These are phyloP conservation scores for Diadromus collaris DNA, from an alignment of 2,888 invertebrate species.

Conservation along the genomic window DNA sequence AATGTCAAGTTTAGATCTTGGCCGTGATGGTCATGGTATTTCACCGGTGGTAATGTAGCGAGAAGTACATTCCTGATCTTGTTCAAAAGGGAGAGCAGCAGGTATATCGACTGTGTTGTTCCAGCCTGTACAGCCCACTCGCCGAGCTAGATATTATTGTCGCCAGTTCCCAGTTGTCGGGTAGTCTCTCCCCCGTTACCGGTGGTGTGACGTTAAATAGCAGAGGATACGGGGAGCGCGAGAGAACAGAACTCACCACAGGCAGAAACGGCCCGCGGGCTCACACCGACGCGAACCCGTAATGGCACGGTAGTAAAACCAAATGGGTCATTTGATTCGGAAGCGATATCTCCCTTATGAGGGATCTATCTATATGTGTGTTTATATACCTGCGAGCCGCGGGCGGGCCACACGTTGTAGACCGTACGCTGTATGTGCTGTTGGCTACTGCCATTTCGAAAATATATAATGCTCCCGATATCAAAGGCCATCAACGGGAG, in stretches of 20 bases:
- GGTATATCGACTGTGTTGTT: slow-evolving; percentile 37
- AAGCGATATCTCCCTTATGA: slow-evolving; percentile 79
- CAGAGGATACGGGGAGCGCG: slow-evolving; percentile 33
- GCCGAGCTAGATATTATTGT: slow-evolving; percentile 59
- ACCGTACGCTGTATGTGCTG: slow-evolving; percentile 43
- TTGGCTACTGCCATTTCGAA: slow-evolving; percentile 69
- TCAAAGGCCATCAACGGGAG: slow-evolving; percentile 69
- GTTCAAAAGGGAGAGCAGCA: slow-evolving; percentile 38
- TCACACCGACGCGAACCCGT: slow-evolving; percentile 75
- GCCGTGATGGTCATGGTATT: slow-evolving; percentile 27
- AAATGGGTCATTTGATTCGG: slow-evolving; percentile 80
- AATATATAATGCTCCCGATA: slow-evolving; percentile 76
- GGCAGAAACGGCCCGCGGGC: slow-evolving; percentile 69
- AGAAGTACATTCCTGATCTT: slow-evolving; percentile 50
- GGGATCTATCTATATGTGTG: slow-evolving; percentile 66
- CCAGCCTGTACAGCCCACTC: slow-evolving; percentile 37
- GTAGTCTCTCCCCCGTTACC: slow-evolving; percentile 51
- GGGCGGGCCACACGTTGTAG: slow-evolving; percentile 62
- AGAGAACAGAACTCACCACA: slow-evolving; percentile 35
- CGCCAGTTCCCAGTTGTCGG: slow-evolving; percentile 61
- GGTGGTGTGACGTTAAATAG: slow-evolving; percentile 55
- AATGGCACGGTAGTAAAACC: slow-evolving; percentile 77
- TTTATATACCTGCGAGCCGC: slow-evolving; percentile 66
- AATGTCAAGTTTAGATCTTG: slow-evolving; percentile 15
- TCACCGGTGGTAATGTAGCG: slow-evolving; percentile 25